phyloP scores from a whole-genome alignment of 2,797 vertebrate genomes.

The Hoplostethus mediterraneus region DNA sequence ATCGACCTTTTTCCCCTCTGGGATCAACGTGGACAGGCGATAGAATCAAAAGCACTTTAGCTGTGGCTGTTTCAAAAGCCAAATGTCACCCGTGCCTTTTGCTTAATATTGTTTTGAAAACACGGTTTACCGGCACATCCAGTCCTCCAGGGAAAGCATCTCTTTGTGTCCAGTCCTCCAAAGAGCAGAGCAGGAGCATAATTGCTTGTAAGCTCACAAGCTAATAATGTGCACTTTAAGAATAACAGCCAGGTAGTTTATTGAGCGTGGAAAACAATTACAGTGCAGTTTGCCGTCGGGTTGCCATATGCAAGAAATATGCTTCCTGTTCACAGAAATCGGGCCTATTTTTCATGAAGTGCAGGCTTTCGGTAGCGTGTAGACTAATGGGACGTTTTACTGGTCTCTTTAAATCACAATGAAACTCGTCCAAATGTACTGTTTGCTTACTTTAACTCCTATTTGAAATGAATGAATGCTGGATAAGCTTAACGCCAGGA shows the following conservation, averaged over 20 bases:
- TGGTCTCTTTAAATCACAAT: slow-evolving; percentile 58
- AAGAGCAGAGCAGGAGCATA: slow-evolving; percentile 28
- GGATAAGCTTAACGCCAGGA: slow-evolving; percentile 3
- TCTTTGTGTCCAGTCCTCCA: slow-evolving; percentile 27
- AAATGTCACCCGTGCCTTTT: background rate
- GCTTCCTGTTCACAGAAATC: slow-evolving; percentile 56
- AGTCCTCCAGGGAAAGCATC: slow-evolving; percentile 35
- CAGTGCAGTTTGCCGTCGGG: slow-evolving; percentile 6
- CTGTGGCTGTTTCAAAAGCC: slow-evolving; percentile 26
- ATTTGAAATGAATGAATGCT: slow-evolving; percentile 27
- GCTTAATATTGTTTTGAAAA: slow-evolving; percentile 32
- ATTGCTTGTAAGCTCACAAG: slow-evolving; percentile 43
- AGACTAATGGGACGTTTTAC: slow-evolving; percentile 67
- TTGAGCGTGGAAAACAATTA: slow-evolving; percentile 64
- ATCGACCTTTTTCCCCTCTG: slow-evolving; percentile 47
- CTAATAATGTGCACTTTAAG: slow-evolving; percentile 62
- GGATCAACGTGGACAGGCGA: slow-evolving; percentile 40
- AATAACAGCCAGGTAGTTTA: slow-evolving; percentile 35
- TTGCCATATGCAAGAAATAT: slow-evolving; percentile 26
- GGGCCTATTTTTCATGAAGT: slow-evolving; percentile 61
- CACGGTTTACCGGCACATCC: slow-evolving; percentile 4
- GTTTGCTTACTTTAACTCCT: slow-evolving; percentile 30
- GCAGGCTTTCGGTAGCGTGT: slow-evolving; percentile 51
- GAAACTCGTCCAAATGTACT: slow-evolving; percentile 41
- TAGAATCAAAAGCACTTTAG: slow-evolving; percentile 45